Evolutionary conservation across 1,140 invertebrate species (phyloP).

Genomic region (Monomorium pharaonis): DNA sequence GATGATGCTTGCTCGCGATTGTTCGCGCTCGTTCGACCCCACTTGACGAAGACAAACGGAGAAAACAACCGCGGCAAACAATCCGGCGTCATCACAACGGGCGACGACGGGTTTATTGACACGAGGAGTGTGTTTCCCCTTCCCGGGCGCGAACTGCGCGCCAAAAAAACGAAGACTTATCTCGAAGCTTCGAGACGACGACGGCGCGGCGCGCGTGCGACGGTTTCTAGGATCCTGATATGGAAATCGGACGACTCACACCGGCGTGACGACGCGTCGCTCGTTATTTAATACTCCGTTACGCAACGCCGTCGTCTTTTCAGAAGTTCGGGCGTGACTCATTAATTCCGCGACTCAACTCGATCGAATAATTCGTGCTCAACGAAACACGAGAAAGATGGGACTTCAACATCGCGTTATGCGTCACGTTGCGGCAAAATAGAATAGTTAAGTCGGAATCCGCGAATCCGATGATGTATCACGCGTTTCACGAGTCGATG

Average conservation of each 20-base stretch:
- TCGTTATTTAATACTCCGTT: conserved; percentile 32
- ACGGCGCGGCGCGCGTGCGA: too few species aligned
- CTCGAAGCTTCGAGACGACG: neutral
- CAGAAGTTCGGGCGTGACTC: conserved; percentile 15
- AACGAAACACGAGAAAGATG: too few species aligned
- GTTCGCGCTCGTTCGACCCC: neutral
- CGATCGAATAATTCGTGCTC: neutral
- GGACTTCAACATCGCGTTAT: too few species aligned
- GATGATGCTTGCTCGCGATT: too few species aligned
- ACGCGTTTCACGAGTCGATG: neutral
- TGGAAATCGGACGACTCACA: conserved; percentile 46
- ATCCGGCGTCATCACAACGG: neutral
- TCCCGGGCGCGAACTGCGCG: neutral
- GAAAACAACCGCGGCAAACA: neutral
- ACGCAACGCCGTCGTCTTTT: conserved; percentile 24
- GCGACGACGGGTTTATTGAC: neutral
- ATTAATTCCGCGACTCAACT: conserved; percentile 19
- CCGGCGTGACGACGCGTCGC: neutral
- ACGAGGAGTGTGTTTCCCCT: neutral
- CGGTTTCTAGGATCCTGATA: conserved; percentile 20
- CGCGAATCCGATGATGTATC: neutral
- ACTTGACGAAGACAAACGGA: neutral
- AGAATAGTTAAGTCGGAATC: neutral
- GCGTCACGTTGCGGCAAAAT: neutral
- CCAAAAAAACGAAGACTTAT: neutral